Evolutionary conservation across 2,797 vertebrate species (phyloP), one percentile per base, ranked within the genome.

Genomic region (Lithobates pipiens): DNA sequence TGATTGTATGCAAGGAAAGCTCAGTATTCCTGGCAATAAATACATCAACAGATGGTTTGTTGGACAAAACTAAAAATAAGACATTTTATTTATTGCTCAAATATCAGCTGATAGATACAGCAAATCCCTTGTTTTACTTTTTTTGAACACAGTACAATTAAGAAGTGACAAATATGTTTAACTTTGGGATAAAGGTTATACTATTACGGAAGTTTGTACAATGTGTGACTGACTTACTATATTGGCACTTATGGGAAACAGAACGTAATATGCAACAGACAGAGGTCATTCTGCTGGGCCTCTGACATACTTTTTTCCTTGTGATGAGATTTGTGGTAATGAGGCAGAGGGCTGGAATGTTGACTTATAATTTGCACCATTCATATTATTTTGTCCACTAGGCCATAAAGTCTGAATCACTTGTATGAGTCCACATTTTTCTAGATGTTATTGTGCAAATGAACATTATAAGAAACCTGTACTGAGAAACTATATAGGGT

Each of bases 261-360:
- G 46, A 32, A 76, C 32, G 10, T 29, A 78, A 10, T 10, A 68
- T 34, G 0, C 67, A 72, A 16, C 42, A 15, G 68, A n/a, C 21
- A 67, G 25, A 79, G 76, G 71, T 85, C 84, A 76, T 16, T 65
- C 0, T 65, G 25, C 23, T 67, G 29, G 57, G 32, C 36, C 36
- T 36, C 21, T 80, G 70, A 68, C 73, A 36, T 2, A 82, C 63
- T 67, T 44, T 23, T 29, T 44, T 15, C 63, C 46, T 21, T 77
- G 68, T 36, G 68, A 44, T 73, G 78, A 34, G 9, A 67, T 71
- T 72, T 34, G 77, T 77, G 75, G 78, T 78, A 83, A 74, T 78
- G 85, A 83, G 50, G 27, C 80, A 73, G 23, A 78, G 23, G 39
- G 54, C 36, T 72, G 85, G 80, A 82, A 82, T 86, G 74, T 39